Percentiles rank a stretch among this genome's conserved stretches.
phyloP scores from a whole-genome alignment of 2,113 vertebrate species.

The Gasterosteus aculeatus region DNA sequence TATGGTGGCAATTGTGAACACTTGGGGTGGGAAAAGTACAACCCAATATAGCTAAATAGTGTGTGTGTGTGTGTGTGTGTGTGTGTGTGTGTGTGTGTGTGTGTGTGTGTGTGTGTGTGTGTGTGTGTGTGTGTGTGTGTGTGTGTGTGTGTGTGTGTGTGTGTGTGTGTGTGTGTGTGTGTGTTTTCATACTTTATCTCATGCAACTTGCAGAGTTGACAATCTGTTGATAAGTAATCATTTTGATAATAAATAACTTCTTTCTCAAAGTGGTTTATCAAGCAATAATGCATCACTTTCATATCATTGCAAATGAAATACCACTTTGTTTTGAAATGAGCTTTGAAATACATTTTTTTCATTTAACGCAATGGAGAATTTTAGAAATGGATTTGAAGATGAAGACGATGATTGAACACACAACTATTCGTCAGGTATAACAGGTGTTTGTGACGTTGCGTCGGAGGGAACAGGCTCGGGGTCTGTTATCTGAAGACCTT shows the following conservation, averaged over 20 bases:
- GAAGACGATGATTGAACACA: not conserved
- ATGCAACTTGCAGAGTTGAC: not conserved
- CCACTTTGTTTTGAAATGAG: not conserved
- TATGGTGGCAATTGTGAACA: constrained; percentile 44
- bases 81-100: constrained; percentile 2
- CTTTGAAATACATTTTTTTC: not conserved
- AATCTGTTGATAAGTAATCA: not conserved
- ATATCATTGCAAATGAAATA: not conserved
- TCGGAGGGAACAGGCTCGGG: not conserved
- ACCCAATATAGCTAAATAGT: not conserved
- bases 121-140: not conserved
- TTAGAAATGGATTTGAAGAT: not conserved
- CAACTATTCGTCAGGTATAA: constrained; percentile 9
- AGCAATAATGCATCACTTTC: not conserved
- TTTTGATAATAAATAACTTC: not conserved
- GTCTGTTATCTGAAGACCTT: constrained; percentile 11
- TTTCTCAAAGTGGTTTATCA: not conserved
- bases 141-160: constrained; percentile 1
- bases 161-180: constrained; percentile 9
- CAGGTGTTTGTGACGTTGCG: constrained; percentile 1
- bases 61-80: not conserved
- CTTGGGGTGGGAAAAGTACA: constrained; percentile 31
- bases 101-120: not conserved
- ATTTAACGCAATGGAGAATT: not conserved
- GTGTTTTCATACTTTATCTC: not conserved